Conservation (phyloP, 2,888 invertebrate genomes). For the Seladonia tumulorum region DNA sequence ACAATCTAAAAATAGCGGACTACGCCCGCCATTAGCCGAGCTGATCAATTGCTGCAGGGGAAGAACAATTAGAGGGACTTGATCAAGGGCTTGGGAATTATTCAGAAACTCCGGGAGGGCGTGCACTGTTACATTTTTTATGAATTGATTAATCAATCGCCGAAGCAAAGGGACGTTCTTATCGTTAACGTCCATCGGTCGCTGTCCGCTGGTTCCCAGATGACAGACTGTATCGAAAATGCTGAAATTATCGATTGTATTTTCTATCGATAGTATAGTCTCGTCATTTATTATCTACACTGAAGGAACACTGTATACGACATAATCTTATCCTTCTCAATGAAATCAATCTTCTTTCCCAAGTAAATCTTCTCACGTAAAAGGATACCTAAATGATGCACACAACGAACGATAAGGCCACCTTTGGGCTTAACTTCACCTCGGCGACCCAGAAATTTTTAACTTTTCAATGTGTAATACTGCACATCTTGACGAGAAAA, state of each 20-base stretch:
- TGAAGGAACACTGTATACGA: too few species aligned
- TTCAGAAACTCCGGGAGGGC: conserved; percentile 16
- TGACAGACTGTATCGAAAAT: not conserved
- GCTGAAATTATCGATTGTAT: not conserved
- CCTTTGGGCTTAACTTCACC: too few species aligned
- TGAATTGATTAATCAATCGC: not conserved
- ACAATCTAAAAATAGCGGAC: conserved; percentile 40
- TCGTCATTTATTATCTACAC: too few species aligned
- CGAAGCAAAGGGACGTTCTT: not conserved
- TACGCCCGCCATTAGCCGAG: conserved; percentile 19
- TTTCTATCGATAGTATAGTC: too few species aligned
- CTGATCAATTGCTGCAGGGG: conserved; percentile 36
- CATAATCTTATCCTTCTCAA: too few species aligned
- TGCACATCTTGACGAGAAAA: too few species aligned
- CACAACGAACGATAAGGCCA: too few species aligned
- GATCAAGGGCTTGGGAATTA: conserved; percentile 26
- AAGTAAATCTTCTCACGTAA: too few species aligned
- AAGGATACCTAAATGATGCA: too few species aligned
- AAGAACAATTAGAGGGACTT: conserved; percentile 28
- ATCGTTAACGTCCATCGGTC: not conserved
- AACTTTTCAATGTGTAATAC: too few species aligned
- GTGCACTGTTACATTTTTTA: not conserved
- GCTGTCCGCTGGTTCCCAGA: not conserved
- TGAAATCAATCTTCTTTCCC: too few species aligned
- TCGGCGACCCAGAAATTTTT: too few species aligned